These are phyloP conservation scores for Nyctibius grandis DNA, from an alignment of 2,797 vertebrate genomes.

Conservation along the genomic window DNA sequence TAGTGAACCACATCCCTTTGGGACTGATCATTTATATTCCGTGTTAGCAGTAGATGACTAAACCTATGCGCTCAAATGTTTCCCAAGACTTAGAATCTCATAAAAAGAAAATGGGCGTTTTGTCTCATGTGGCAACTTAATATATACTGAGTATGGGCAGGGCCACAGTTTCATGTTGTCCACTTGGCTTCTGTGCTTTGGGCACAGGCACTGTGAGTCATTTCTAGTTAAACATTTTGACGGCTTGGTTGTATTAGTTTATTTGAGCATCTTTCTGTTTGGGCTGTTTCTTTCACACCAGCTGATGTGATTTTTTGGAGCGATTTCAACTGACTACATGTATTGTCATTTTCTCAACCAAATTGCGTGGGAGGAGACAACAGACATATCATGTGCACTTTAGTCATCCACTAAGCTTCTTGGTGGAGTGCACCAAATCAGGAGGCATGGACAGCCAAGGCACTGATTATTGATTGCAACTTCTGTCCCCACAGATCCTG, in stretches of 20 bases:
- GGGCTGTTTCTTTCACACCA: conserved; percentile 15
- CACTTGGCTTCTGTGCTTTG: background rate
- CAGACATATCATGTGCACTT: background rate
- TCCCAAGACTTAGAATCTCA: background rate
- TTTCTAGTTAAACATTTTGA: background rate
- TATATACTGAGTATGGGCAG: background rate
- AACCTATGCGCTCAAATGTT: background rate
- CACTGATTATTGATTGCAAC: background rate
- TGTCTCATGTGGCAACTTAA: background rate
- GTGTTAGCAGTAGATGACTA: background rate
- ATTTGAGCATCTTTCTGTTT: conserved; percentile 35
- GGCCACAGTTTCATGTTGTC: background rate
- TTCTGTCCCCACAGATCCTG: background rate
- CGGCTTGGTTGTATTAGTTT: background rate
- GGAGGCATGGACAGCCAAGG: background rate
- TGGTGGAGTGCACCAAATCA: background rate
- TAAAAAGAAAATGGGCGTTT: background rate
- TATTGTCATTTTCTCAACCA: conserved; percentile 22
- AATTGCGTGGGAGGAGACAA: background rate
- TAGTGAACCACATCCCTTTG: background rate
- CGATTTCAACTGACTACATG: background rate
- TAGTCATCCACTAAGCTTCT: background rate
- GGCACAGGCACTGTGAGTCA: background rate
- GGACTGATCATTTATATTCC: background rate
- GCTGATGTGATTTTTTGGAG: conserved; percentile 10